Evolutionary conservation across 1,140 invertebrate genomes (phyloP), one percentile per base, ranked within the genome.

Genomic region (Orchestia grillus): DNA sequence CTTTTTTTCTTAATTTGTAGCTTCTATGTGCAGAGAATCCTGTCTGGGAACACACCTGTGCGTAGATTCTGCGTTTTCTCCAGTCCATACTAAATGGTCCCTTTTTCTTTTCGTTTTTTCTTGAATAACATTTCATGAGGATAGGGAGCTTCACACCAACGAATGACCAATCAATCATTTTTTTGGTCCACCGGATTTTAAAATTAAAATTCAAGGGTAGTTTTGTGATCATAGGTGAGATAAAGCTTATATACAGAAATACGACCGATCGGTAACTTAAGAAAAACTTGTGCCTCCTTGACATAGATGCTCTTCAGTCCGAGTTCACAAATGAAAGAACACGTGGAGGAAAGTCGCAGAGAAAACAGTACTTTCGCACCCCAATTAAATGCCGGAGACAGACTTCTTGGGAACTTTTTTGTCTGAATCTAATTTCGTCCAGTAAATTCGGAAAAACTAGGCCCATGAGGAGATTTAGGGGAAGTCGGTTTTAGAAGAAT

Each of bases 351-450:
- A 92, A 47, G 44, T 94, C 44, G 44, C 44, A 11, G 44, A 94
- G 44, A 94, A 94, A 94, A 94, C 92, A 94, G 43, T 94, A 47
- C 92, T 44, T 94, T 47, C 92, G 43, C 92, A 44, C 92, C 92
- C 92, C 92, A 94, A 94, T 94, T 94, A 94, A 94, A 94, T 94
- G 92, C 44, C 92, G 92, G 92, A 94, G 92, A 94, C 92, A 94
- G 92, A 94, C 92, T 44, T 94, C 92, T 47, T 8, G 92, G 92
- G 16, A 47, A 94, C 92, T 94, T 94, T 94, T 87, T 94, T 94
- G 44, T 94, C 44, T 94, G 92, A 94, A 94, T 94, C 92, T 94
- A 94, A 94, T 94, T 94, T 94, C 92, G 92, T 47, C 92, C 92
- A 94, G 92, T 90, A 94, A 94, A 94, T 94, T 94, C 92, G 44